Evolutionary conservation across 2,113 vertebrate species (phyloP).

Genomic region (Thamnophis sirtalis): DNA sequence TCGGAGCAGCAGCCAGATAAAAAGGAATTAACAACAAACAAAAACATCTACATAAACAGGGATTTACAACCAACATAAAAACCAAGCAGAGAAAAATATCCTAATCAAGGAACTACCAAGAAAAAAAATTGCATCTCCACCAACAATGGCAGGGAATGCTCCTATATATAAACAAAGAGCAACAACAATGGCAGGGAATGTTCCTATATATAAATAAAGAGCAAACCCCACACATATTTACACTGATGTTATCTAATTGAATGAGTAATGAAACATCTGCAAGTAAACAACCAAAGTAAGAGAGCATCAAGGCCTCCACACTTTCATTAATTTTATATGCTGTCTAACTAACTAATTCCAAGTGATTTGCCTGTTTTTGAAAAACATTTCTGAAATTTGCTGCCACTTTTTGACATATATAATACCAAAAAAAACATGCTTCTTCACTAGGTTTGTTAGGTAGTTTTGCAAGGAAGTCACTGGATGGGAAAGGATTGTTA

Average conservation of each 20-base stretch:
- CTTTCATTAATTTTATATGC: neutral
- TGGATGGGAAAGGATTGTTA: neutral
- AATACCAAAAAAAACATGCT: neutral
- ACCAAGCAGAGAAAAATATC: neutral
- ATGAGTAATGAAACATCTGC: too few relatives aligned
- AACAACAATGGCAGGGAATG: too few relatives aligned
- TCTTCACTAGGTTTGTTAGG: neutral
- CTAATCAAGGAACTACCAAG: neutral
- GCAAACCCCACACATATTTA: neutral
- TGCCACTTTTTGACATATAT: neutral
- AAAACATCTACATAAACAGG: too few relatives aligned
- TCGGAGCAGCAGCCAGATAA: too few relatives aligned
- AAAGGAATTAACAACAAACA: too few relatives aligned
- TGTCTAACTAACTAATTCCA: neutral
- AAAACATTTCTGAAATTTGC: neutral
- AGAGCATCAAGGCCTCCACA: neutral
- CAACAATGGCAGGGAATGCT: neutral
- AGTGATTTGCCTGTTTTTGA: neutral
- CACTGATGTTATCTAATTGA: too few relatives aligned
- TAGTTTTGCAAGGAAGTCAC: neutral
- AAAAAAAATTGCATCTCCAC: neutral
- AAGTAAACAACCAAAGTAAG: neutral
- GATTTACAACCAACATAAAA: neutral
- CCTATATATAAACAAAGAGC: too few relatives aligned
- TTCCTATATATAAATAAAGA: neutral